Percentiles rank a stretch among this genome's conserved stretches.
These are phyloP conservation scores for Rhaphigaster nebulosa DNA, from an alignment of 2,888 invertebrate genomes.

Conservation along the genomic window DNA sequence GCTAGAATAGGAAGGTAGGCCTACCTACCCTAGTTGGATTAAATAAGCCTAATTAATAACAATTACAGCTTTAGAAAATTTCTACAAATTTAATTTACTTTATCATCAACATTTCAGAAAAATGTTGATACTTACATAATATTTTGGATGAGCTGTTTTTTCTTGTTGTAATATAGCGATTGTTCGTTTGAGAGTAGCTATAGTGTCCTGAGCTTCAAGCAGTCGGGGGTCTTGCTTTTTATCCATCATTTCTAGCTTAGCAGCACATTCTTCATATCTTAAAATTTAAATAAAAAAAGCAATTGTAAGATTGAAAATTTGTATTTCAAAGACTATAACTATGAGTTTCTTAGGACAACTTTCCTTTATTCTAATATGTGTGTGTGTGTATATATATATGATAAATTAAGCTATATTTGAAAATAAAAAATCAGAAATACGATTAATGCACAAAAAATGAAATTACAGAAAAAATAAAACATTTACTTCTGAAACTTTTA, in stretches of 20 bases:
- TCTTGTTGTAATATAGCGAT: constrained; percentile 64
- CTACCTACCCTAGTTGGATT: too few species aligned
- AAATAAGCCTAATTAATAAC: not conserved
- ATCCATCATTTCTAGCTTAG: constrained; percentile 65
- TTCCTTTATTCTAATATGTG: too few species aligned
- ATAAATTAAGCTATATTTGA: too few species aligned
- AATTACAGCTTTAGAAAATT: not conserved
- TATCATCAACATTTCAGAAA: not conserved
- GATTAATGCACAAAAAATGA: too few species aligned
- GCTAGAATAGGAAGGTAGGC: too few species aligned
- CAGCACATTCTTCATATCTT: constrained; percentile 66
- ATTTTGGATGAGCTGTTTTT: constrained; percentile 59
- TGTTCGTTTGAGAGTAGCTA: constrained; percentile 64
- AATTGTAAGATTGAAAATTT: not conserved
- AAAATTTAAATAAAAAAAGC: constrained; percentile 35
- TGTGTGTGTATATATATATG: too few species aligned
- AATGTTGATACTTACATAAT: constrained; percentile 36
- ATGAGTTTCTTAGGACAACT: too few species aligned
- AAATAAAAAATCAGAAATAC: too few species aligned
- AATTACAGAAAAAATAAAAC: too few species aligned
- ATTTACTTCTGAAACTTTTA: too few species aligned
- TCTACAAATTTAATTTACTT: not conserved
- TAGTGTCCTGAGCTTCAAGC: constrained; percentile 64
- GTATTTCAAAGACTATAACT: not conserved
- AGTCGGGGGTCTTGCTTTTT: constrained; percentile 64